A percentile compares a stretch with the other conserved stretches of the same genome.
These are phyloP conservation scores for Pycnomerus fuliginosus DNA, from an alignment of 2,888 invertebrate species.

Conservation along the genomic window DNA sequence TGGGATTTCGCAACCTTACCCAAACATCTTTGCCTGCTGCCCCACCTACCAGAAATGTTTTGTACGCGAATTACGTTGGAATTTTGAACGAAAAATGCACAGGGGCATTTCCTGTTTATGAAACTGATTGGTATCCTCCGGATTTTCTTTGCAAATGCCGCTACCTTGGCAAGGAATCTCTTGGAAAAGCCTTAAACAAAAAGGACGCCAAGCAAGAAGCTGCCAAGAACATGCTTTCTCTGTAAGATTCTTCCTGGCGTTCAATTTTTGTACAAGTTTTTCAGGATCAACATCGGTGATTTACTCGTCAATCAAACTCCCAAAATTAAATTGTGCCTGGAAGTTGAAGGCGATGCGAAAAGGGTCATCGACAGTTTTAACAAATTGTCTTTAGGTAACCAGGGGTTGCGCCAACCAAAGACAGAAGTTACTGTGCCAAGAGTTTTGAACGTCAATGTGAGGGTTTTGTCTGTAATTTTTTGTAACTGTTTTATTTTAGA, in stretches of 20 bases:
- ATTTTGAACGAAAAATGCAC: slow-evolving; percentile 2
- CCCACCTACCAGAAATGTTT: neutral
- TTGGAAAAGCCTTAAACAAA: slow-evolving; percentile 25
- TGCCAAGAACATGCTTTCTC: slow-evolving; percentile 25
- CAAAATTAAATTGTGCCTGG: no score
- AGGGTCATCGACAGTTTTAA: no score
- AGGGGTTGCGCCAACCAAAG: neutral
- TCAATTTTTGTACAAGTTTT: neutral
- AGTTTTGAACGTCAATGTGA: no score
- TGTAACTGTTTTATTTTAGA: no score
- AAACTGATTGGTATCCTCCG: slow-evolving; percentile 14
- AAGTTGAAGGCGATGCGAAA: neutral
- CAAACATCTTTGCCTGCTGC: neutral
- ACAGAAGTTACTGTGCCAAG: no score
- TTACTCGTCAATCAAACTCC: no score
- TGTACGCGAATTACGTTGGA: neutral
- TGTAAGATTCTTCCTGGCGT: slow-evolving; percentile 15
- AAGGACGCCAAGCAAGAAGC: slow-evolving; percentile 30
- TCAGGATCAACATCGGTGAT: neutral
- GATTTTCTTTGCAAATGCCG: slow-evolving; percentile 20
- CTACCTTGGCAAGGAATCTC: slow-evolving; percentile 7
- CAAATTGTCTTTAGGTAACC: no score
- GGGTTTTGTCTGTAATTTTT: no score
- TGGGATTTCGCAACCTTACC: neutral
- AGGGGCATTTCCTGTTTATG: neutral